These are phyloP conservation scores for Phyllotreta cruciferae DNA, from an alignment of 2,888 invertebrate species.

Conservation along the genomic window DNA sequence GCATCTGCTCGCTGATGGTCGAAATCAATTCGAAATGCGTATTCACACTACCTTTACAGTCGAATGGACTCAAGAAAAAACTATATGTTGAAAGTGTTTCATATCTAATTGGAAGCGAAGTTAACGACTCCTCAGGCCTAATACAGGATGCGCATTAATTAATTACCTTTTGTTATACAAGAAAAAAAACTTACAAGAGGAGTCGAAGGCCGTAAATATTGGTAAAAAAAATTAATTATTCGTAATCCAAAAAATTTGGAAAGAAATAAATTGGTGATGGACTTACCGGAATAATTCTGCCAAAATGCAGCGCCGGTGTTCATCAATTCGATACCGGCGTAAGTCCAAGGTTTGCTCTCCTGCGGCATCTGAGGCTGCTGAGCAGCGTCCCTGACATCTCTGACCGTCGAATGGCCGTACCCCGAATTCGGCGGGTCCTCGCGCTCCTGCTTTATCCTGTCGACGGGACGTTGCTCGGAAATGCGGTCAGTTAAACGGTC, in stretches of 20 bases:
- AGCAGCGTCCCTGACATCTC: slow-evolving; percentile 46
- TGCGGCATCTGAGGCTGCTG: slow-evolving; percentile 61
- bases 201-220: too few relatives aligned
- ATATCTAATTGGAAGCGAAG: slow-evolving; percentile 14
- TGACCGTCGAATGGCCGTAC: slow-evolving; percentile 42
- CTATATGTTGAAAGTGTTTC: neutral
- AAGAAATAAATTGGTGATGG: neutral
- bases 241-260: too few relatives aligned
- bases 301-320: slow-evolving; percentile 86
- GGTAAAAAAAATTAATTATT: too few relatives aligned
- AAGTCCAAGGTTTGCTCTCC: slow-evolving; percentile 70
- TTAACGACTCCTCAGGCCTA: slow-evolving; percentile 9
- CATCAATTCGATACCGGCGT: slow-evolving; percentile 80
- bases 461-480: slow-evolving; percentile 33
- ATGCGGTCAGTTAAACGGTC: slow-evolving; percentile 40
- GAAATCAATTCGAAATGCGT: slow-evolving; percentile 13
- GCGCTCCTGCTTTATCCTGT: slow-evolving; percentile 51
- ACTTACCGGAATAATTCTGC: slow-evolving; percentile 90
- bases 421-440: slow-evolving; percentile 47
- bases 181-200: too few relatives aligned
- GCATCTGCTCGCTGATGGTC: slow-evolving; percentile 14
- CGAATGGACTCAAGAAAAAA: slow-evolving; percentile 1
- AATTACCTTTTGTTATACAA: slow-evolving; percentile 12
- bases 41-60: slow-evolving; percentile 6
- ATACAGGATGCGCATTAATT: slow-evolving; percentile 12